These are phyloP conservation scores for Albula goreensis DNA, from an alignment of 2,113 vertebrate species.

Conservation along the genomic window DNA sequence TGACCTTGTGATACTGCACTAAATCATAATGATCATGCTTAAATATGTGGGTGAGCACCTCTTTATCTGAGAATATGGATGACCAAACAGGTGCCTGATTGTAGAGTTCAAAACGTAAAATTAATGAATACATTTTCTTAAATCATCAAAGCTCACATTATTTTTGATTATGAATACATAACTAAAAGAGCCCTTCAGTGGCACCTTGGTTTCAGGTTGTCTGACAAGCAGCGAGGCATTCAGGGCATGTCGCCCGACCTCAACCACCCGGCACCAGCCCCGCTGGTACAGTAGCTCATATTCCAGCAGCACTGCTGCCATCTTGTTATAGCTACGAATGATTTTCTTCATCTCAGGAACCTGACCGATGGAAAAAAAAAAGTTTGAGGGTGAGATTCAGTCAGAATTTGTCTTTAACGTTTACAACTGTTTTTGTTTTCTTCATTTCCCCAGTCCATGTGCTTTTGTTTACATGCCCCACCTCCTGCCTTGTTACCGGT, in stretches of 20 bases:
- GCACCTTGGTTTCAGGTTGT: constrained; percentile 69
- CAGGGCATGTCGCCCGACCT: constrained; percentile 58
- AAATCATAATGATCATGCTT: neutral
- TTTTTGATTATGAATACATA: no score
- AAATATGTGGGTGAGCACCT: neutral
- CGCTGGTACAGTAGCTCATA: constrained; percentile 74
- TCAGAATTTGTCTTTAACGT: no score
- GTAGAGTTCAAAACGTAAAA: no score
- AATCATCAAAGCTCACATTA: no score
- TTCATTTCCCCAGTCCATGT: no score
- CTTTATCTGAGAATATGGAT: neutral
- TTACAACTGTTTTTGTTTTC: no score
- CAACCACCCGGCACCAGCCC: constrained; percentile 69
- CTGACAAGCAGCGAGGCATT: constrained; percentile 66
- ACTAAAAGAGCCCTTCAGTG: no score
- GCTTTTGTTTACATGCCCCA: no score
- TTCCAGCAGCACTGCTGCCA: constrained; percentile 72
- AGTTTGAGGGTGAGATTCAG: neutral
- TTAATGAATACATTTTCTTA: no score
- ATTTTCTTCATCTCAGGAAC: constrained; percentile 70
- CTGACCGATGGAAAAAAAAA: constrained; percentile 51
- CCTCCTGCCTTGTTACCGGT: no score
- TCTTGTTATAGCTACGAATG: constrained; percentile 73
- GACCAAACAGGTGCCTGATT: neutral
- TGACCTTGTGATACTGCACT: neutral